Conservation (phyloP, 2,888 invertebrate species). For the Phaonia tiefii region DNA sequence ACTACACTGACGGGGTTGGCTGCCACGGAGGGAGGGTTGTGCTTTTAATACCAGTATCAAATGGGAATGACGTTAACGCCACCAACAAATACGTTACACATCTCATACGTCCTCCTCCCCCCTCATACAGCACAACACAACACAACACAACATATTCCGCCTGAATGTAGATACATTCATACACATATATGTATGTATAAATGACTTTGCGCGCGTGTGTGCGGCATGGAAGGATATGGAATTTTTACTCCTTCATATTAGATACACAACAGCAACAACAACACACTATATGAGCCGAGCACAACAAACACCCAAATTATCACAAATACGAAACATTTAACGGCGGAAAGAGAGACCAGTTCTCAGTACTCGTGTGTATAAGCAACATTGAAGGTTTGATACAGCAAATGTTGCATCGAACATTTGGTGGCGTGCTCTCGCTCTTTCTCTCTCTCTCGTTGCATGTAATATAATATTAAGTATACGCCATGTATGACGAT, state of each 20-base stretch:
- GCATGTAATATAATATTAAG: conserved; percentile 54
- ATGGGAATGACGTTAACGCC: conserved; percentile 41
- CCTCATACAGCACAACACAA: no score
- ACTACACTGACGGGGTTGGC: background rate
- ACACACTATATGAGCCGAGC: conserved; percentile 33
- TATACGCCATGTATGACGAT: conserved; percentile 60
- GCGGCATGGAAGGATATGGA: conserved; percentile 53
- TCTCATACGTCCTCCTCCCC: conserved; percentile 35
- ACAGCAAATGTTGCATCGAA: conserved; percentile 29
- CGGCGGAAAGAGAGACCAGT: background rate
- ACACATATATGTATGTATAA: conserved; percentile 43
- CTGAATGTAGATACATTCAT: background rate
- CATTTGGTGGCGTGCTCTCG: no score
- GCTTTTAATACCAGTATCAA: background rate
- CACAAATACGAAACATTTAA: background rate
- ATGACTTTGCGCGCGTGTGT: conserved; percentile 18
- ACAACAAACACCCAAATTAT: conserved; percentile 50
- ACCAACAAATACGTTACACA: conserved; percentile 45
- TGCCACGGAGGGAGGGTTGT: conserved; percentile 33
- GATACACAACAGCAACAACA: conserved; percentile 15
- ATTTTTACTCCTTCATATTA: conserved; percentile 62
- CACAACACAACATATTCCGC: conserved; percentile 43
- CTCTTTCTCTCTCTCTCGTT: no score
- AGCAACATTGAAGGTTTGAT: conserved; percentile 5
- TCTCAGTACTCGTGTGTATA: background rate